Percentiles rank a stretch among this genome's conserved stretches.
phyloP scores from a whole-genome alignment of 2,113 vertebrate genomes.

The Macquaria australasica region DNA sequence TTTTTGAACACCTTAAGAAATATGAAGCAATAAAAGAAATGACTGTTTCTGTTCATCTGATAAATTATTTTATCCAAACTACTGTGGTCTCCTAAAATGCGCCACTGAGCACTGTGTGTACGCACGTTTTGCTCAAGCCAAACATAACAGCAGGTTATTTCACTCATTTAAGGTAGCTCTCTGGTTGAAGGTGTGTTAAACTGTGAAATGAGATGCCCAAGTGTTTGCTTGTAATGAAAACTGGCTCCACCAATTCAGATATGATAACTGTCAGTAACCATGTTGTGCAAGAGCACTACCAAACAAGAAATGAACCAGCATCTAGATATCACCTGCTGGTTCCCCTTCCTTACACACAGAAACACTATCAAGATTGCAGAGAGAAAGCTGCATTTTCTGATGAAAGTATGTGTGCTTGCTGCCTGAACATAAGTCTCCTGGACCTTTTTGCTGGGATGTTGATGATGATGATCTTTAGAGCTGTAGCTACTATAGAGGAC shows the following conservation, averaged over 20 bases:
- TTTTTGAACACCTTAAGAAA: constrained; percentile 1
- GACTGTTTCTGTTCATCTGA: not conserved
- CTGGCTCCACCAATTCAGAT: constrained; percentile 8
- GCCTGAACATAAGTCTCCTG: not conserved
- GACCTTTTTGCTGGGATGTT: not conserved
- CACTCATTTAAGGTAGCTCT: not conserved
- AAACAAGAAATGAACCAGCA: constrained; percentile 3
- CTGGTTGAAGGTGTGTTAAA: constrained; percentile 10
- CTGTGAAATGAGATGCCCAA: not conserved
- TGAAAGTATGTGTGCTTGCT: not conserved
- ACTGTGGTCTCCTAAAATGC: not conserved
- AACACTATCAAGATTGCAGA: not conserved
- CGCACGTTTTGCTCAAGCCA: constrained; percentile 2
- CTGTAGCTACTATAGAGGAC: not conserved
- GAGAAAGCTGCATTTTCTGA: not conserved
- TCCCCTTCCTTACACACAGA: not conserved
- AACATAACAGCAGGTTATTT: not conserved
- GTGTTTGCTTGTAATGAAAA: constrained; percentile 16
- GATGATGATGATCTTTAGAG: not conserved
- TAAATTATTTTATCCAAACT: not conserved
- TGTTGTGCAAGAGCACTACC: not conserved
- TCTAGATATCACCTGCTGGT: constrained; percentile 18
- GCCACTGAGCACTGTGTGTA: not conserved
- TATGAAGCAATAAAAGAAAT: not conserved
- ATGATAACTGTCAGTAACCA: constrained; percentile 20